Conservation (phyloP, 2,888 invertebrate genomes). For the Erpobdella octoculata region DNA sequence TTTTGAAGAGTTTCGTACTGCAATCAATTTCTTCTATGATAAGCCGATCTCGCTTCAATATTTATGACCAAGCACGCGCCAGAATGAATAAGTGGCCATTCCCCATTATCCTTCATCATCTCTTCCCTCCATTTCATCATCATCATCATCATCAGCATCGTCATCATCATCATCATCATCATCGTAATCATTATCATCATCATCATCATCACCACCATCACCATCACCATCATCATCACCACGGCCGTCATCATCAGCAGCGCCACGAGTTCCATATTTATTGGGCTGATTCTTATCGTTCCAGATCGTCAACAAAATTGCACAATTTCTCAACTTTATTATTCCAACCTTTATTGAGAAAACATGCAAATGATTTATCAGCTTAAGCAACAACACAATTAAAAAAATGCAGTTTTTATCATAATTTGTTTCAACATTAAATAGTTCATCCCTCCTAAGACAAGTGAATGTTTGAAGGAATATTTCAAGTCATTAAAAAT, state of each 20-base stretch:
- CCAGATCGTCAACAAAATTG: too few relatives aligned
- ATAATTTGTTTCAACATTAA: too few relatives aligned
- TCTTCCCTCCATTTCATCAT: not conserved
- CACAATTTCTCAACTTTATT: too few relatives aligned
- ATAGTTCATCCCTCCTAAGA: too few relatives aligned
- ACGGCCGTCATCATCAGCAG: slow-evolving; percentile 5
- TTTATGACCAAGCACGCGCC: not conserved
- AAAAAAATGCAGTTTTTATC: too few relatives aligned
- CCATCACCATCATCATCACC: not conserved
- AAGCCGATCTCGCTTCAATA: not conserved
- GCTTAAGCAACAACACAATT: too few relatives aligned
- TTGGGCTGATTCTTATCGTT: not conserved
- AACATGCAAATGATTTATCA: too few relatives aligned
- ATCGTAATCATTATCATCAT: not conserved
- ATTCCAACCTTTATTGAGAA: too few relatives aligned
- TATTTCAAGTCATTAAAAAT: too few relatives aligned
- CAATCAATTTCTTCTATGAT: slow-evolving; percentile 1
- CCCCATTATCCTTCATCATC: not conserved
- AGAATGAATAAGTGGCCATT: slow-evolving; percentile 4
- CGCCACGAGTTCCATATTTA: not conserved
- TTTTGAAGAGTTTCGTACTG: too few relatives aligned
- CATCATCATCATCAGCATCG: not conserved
- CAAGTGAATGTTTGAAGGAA: too few relatives aligned
- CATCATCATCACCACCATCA: slow-evolving; percentile 2
- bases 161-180: not conserved